These are phyloP conservation scores for Parnassius mnemosyne DNA, from an alignment of 2,888 invertebrate species.

Conservation along the genomic window DNA sequence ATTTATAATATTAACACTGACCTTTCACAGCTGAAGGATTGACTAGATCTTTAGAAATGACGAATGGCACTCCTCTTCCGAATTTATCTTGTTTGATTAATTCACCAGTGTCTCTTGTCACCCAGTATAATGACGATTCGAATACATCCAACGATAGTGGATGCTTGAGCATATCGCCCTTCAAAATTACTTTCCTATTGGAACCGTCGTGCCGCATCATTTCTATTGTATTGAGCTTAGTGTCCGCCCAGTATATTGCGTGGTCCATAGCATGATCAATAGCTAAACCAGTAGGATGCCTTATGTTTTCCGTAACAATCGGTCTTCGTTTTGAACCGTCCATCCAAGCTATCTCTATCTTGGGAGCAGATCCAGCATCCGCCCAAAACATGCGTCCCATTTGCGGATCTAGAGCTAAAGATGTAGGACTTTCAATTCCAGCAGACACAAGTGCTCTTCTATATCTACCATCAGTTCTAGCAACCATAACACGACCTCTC, in stretches of 20 bases:
- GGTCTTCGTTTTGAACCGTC: slow-evolving; percentile 94
- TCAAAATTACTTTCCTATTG: slow-evolving; percentile 85
- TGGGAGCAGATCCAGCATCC: slow-evolving; percentile 93
- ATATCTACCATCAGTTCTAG: slow-evolving; percentile 94
- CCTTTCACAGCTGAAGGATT: slow-evolving; percentile 93
- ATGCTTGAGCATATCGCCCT: slow-evolving; percentile 87
- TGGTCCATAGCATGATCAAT: slow-evolving; percentile 95
- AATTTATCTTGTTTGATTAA: slow-evolving; percentile 96
- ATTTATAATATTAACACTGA: slow-evolving; percentile 37
- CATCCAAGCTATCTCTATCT: slow-evolving; percentile 98
- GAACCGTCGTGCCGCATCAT: slow-evolving; percentile 91
- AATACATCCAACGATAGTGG: slow-evolving; percentile 96
- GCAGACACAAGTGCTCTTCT: slow-evolving; percentile 88
- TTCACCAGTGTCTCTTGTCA: slow-evolving; percentile 93
- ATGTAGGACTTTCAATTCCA: slow-evolving; percentile 92
- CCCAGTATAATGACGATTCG: slow-evolving; percentile 95
- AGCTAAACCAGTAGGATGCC: slow-evolving; percentile 93
- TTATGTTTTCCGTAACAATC: slow-evolving; percentile 89
- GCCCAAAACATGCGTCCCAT: slow-evolving; percentile 95
- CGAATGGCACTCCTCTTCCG: slow-evolving; percentile 94
- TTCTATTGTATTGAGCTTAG: slow-evolving; percentile 94
- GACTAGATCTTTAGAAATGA: slow-evolving; percentile 90
- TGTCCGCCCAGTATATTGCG: slow-evolving; percentile 97
- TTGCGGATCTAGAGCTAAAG: slow-evolving; percentile 93
- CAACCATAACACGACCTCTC: slow-evolving; percentile 91